Percentiles rank a stretch among this genome's conserved stretches.
Evolutionary conservation across 2,113 vertebrate genomes (phyloP).

Genomic region (Neogobius melanostomus): DNA sequence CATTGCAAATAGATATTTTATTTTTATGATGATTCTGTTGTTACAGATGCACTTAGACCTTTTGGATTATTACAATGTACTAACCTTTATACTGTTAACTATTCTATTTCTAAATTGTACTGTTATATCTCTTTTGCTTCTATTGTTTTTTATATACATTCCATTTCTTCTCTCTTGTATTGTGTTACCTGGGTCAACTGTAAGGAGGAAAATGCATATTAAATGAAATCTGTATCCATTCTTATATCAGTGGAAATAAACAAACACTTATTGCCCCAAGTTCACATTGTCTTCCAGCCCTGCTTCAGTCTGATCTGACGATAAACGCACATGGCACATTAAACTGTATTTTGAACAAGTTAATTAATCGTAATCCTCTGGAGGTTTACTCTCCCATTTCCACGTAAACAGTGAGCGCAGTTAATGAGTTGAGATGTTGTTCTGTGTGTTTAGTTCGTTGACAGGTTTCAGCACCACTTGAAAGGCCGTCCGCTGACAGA

Average conservation of each 20-base stretch:
- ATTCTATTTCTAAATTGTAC: too few species aligned
- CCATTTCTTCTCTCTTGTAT: too few species aligned
- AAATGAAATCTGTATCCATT: too few species aligned
- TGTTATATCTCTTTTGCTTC: too few species aligned
- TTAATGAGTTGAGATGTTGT: constrained; percentile 60
- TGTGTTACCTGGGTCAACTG: too few species aligned
- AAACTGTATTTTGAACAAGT: constrained; percentile 21
- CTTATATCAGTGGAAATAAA: neutral
- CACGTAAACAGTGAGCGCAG: constrained; percentile 35
- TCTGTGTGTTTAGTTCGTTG: constrained; percentile 89
- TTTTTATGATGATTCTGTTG: too few species aligned
- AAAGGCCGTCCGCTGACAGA: constrained; percentile 88
- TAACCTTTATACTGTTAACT: too few species aligned
- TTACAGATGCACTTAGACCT: too few species aligned
- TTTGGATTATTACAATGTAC: too few species aligned
- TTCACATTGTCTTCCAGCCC: neutral
- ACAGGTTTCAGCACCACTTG: constrained; percentile 88
- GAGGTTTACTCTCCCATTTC: constrained; percentile 30
- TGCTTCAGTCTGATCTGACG: neutral
- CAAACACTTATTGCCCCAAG: constrained; percentile 6
- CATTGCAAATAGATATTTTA: too few species aligned
- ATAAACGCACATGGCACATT: neutral
- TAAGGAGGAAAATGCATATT: too few species aligned
- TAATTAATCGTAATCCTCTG: constrained; percentile 41
- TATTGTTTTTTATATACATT: too few species aligned